Evolutionary conservation across 2,888 invertebrate genomes (phyloP).

Genomic region (Dascillus cervinus): DNA sequence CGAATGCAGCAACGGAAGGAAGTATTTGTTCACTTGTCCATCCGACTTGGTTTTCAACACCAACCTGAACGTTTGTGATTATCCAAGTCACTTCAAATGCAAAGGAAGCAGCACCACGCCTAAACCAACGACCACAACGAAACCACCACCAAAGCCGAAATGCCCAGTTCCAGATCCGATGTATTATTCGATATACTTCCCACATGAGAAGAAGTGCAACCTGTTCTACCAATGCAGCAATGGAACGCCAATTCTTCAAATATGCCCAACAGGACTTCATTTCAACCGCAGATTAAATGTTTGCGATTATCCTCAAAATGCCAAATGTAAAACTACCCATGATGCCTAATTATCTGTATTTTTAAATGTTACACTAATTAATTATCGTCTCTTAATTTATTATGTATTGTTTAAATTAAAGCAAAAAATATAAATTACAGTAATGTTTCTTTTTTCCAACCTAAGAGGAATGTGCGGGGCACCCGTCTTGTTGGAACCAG

Average conservation of each 20-base stretch:
- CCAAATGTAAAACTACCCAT: too few species aligned
- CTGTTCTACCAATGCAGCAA: neutral
- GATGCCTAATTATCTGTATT: too few species aligned
- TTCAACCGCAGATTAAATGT: too few species aligned
- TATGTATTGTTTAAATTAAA: too few species aligned
- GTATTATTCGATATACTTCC: neutral
- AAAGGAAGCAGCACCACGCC: neutral
- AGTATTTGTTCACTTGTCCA: neutral
- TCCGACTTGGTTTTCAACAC: neutral
- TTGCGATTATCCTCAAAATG: too few species aligned
- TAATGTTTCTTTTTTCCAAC: too few species aligned
- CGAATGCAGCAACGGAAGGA: conserved; percentile 11
- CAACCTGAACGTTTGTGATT: neutral
- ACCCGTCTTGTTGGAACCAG: too few species aligned
- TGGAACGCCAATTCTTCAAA: neutral
- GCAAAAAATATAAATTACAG: too few species aligned
- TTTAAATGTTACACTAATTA: too few species aligned
- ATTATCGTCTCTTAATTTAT: too few species aligned
- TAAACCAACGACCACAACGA: neutral
- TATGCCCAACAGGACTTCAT: conserved; percentile 6
- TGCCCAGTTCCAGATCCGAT: neutral
- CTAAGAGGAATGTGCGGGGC: too few species aligned
- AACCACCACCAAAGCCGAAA: too few species aligned
- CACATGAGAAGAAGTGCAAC: neutral
- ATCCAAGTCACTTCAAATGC: neutral